These are phyloP conservation scores for Heliconius hermathena DNA, from an alignment of 1,140 invertebrate species.

Conservation along the genomic window DNA sequence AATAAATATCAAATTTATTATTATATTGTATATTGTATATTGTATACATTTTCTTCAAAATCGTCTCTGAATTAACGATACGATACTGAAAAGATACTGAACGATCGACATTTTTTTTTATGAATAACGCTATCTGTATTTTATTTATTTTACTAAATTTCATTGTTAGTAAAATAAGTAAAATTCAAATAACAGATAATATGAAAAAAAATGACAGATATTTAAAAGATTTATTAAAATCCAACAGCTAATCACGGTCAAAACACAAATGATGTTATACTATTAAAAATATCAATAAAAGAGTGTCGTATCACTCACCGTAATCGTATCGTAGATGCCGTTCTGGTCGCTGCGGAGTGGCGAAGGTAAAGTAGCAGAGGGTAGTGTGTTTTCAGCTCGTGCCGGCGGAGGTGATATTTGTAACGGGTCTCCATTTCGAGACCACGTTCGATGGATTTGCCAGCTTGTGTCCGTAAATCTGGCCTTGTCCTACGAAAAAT, in stretches of 20 bases:
- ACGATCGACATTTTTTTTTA: too few species aligned
- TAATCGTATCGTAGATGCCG: conserved; percentile 77
- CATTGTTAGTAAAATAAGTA: too few species aligned
- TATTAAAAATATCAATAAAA: not conserved
- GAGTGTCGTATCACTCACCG: conserved; percentile 44
- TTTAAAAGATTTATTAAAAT: too few species aligned
- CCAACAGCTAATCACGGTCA: too few species aligned
- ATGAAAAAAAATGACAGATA: too few species aligned
- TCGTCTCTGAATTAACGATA: not conserved
- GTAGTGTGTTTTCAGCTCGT: conserved; percentile 43
- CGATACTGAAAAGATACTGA: too few species aligned
- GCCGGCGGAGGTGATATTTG: conserved; percentile 57
- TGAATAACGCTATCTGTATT: too few species aligned
- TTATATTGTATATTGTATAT: too few species aligned
- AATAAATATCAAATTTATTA: not conserved
- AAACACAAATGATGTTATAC: too few species aligned
- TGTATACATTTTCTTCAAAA: not conserved
- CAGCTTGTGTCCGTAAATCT: conserved; percentile 84
- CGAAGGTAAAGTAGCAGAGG: conserved; percentile 39
- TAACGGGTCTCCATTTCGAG: conserved; percentile 67
- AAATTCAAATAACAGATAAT: too few species aligned
- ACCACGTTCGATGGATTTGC: conserved; percentile 83
- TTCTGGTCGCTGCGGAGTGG: conserved; percentile 63
- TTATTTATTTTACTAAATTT: too few species aligned
- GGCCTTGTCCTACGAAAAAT: conserved; percentile 77